Conservation (phyloP, 92 coral and sea anemone species). For the Paragorgia papillata region DNA sequence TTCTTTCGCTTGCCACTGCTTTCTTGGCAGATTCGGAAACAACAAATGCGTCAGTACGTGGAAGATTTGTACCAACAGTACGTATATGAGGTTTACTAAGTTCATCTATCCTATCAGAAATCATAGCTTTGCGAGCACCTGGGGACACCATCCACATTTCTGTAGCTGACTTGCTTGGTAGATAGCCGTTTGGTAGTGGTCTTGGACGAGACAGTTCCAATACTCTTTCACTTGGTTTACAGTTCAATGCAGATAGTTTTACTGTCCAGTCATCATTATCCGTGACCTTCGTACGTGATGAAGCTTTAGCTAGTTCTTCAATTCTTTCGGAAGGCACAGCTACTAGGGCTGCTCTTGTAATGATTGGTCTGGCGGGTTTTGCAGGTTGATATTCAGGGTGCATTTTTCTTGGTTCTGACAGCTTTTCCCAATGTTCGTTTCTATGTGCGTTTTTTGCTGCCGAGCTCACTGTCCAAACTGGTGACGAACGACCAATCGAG, state of each 20-base stretch:
- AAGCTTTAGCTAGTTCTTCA: slow-evolving; percentile 72
- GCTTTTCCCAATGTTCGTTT: slow-evolving; percentile 52
- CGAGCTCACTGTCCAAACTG: slow-evolving; percentile 75
- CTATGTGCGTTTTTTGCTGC: slow-evolving; percentile 58
- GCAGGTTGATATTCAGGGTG: slow-evolving; percentile 81
- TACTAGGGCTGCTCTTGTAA: slow-evolving; percentile 67
- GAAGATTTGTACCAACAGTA: slow-evolving; percentile 81
- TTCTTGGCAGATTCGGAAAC: slow-evolving; percentile 81
- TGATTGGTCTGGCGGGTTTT: slow-evolving; percentile 61
- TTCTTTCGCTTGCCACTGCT: slow-evolving; percentile 80
- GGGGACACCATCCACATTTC: slow-evolving; percentile 88
- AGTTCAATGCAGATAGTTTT: slow-evolving; percentile 67
- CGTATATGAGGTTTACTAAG: slow-evolving; percentile 76
- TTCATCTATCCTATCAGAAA: slow-evolving; percentile 75
- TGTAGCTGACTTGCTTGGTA: slow-evolving; percentile 67
- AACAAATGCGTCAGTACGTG: slow-evolving; percentile 82
- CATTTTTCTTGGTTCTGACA: slow-evolving; percentile 70
- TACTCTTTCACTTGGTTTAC: slow-evolving; percentile 69
- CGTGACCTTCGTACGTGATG: slow-evolving; percentile 49
- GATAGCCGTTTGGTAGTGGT: slow-evolving; percentile 75
- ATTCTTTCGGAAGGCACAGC: slow-evolving; percentile 66
- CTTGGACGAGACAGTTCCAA: slow-evolving; percentile 79
- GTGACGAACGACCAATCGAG: slow-evolving; percentile 87
- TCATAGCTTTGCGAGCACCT: slow-evolving; percentile 69
- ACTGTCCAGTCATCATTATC: slow-evolving; percentile 94